These are phyloP conservation scores for Pachypsylla venusta DNA, from an alignment of 1,140 invertebrate species.

Conservation along the genomic window DNA sequence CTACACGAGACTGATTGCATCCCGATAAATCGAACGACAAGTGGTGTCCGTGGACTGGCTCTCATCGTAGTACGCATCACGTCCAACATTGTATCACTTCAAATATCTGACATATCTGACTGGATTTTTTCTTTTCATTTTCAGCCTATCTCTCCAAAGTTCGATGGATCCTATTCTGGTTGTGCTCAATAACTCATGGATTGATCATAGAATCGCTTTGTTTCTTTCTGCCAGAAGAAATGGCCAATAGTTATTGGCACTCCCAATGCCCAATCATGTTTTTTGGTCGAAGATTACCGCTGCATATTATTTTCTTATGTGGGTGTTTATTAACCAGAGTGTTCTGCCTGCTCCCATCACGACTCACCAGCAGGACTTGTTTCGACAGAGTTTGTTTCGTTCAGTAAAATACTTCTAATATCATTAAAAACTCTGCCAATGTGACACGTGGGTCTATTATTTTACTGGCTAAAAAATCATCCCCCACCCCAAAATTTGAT, in stretches of 20 bases:
- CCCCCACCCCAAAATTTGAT: too few relatives aligned
- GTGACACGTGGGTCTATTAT: too few relatives aligned
- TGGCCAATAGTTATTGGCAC: slow-evolving; percentile 60
- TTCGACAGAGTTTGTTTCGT: too few relatives aligned
- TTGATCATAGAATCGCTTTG: slow-evolving; percentile 41
- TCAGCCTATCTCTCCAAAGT: slow-evolving; percentile 48
- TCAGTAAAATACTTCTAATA: too few relatives aligned
- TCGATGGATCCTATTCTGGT: slow-evolving; percentile 52
- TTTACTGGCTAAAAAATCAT: too few relatives aligned
- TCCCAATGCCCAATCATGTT: slow-evolving; percentile 54
- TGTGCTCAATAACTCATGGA: slow-evolving; percentile 49
- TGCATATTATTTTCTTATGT: slow-evolving; percentile 60
- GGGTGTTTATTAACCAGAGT: too few relatives aligned
- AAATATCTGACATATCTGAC: neutral
- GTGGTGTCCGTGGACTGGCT: too few relatives aligned
- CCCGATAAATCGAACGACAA: too few relatives aligned
- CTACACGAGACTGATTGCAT: too few relatives aligned
- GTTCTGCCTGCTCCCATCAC: too few relatives aligned
- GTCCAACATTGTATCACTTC: slow-evolving; percentile 3
- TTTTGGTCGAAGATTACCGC: slow-evolving; percentile 45
- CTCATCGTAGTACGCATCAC: neutral
- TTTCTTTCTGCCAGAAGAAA: slow-evolving; percentile 40
- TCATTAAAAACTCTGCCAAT: too few relatives aligned
- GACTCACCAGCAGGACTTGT: too few relatives aligned
- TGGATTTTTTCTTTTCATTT: slow-evolving; percentile 8